Evolutionary conservation across 2,888 invertebrate genomes (phyloP), one percentile per base, ranked within the genome.

Genomic region (Laothoe populi): DNA sequence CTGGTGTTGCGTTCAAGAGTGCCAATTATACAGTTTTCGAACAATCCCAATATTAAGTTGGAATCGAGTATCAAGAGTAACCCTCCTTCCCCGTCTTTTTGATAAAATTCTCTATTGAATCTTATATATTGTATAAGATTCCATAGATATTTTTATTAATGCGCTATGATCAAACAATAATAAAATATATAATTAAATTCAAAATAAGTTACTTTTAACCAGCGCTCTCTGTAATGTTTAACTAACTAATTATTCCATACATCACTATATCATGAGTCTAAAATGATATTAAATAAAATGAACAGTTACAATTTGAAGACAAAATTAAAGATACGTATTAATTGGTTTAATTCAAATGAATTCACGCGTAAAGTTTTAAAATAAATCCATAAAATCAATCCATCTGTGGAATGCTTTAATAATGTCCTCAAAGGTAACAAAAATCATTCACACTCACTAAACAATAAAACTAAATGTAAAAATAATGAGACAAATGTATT

Each of bases 201-300:
- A 21, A n/a, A 38, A 58, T 58, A 40, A 38, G 40, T 40, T n/a
- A 65, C 68, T 75, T 67, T 68, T 67, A 71, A 79, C 77, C 82
- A 82, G 69, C 78, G 73, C 69, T 75, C 64, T 65, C 75, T 79
- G 79, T 73, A 76, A 75, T 75, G 64, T 72, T 71, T 70, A 71
- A 70, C 75, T 77, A 74, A 68, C 69, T 59, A 69, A 69, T 48
- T 66, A 64, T 63, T 58, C 57, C 61, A 66, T 59, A 61, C 61
- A 64, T 57, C 58, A 66, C 60, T 64, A 58, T 58, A 60, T 62
- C 64, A 69, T 62, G 60, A 63, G 63, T 64, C 48, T 57, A 24
- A 63, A 23, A 63, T 53, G 16, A 49, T 58, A 61, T 38, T 24
- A 61, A 58, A 40, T 59, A 63, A 61, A 59, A 58, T 38, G 3